Evolutionary conservation across 2,113 vertebrate genomes (phyloP), one percentile per base, ranked within the genome.

Genomic region (Platichthys stellatus): DNA sequence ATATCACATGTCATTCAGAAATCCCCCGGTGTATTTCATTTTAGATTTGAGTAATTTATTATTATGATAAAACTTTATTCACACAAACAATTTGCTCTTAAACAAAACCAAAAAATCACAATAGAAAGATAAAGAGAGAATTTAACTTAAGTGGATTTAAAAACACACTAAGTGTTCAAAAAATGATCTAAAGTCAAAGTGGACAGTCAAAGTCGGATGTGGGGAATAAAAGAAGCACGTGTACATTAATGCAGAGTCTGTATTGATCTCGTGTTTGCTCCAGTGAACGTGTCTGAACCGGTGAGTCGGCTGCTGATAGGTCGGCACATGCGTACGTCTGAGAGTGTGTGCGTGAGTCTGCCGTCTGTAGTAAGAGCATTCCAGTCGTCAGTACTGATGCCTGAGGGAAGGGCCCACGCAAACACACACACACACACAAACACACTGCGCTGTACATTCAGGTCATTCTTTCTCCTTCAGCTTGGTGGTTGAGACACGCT

Each of bases 281-380:
- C 31, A 35, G 45, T 66, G 40, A 69, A 80, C 74, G 17, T 81
- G 76, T 69, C 74, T 80, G 74, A 78, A 80, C 82, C 26, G 18
- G 78, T 63, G 65, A 60, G 77, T 78, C 69, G 24, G 20, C 59
- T 62, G 63, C 58, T 49, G 65, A 76, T 76, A n/a, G 86, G 84
- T 87, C 76, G 88, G 69, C 71, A 58, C 69, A 72, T 69, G 53
- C 74, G 60, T 43, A 40, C 3, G 69, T 53, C 13, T 66, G 15
- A 43, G 35, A 14, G 15, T 59, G 20, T 21, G 28, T 23, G 64
- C 3, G 62, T 45, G 57, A 49, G 51, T 62, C 62, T 70, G 84
- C 69, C 58, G 49, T 85, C 70, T 80, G 82, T 84, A 65, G 84
- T 84, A 69, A 83, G 86, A 75, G 85, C 83, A 89, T 90, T 88